A percentile compares a stretch with the other conserved stretches of the same genome.
These are phyloP conservation scores for Eupithecia dodoneata DNA, from an alignment of 2,888 invertebrate genomes.

Conservation along the genomic window DNA sequence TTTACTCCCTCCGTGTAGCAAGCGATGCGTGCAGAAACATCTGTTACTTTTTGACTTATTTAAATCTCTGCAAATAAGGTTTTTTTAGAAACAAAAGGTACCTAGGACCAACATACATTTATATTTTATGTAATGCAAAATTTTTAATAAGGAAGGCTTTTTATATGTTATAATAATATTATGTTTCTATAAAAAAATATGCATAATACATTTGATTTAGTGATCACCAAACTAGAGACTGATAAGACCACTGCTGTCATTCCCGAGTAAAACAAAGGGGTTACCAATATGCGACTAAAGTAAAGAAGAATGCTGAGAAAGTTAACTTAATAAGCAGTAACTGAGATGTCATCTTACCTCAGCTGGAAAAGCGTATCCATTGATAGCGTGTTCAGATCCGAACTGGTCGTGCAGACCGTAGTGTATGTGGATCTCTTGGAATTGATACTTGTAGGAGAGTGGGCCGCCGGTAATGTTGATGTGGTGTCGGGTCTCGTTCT, in stretches of 20 bases:
- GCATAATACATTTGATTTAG: background rate
- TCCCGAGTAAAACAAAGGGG: no score
- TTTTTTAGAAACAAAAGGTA: constrained; percentile 6
- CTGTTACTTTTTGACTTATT: constrained; percentile 72
- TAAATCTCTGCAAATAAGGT: constrained; percentile 15
- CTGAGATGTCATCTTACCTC: constrained; percentile 87
- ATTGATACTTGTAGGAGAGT: constrained; percentile 96
- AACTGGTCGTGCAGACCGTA: constrained; percentile 95
- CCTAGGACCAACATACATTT: background rate
- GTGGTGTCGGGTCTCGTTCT: constrained; percentile 91
- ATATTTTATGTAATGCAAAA: background rate
- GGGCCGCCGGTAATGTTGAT: constrained; percentile 98
- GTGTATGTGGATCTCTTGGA: constrained; percentile 97
- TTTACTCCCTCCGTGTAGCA: constrained; percentile 48
- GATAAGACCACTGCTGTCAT: background rate
- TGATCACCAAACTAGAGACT: background rate
- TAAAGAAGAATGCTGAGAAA: background rate
- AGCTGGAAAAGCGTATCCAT: constrained; percentile 97
- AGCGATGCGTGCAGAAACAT: constrained; percentile 78
- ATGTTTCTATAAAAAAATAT: background rate
- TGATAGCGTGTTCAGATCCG: constrained; percentile 98
- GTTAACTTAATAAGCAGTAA: background rate
- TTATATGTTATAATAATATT: no score
- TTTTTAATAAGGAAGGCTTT: background rate
- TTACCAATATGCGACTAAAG: background rate